Evolutionary conservation across 2,113 vertebrate genomes (phyloP), one percentile per base, ranked within the genome.

Genomic region (Suricata suricatta): DNA sequence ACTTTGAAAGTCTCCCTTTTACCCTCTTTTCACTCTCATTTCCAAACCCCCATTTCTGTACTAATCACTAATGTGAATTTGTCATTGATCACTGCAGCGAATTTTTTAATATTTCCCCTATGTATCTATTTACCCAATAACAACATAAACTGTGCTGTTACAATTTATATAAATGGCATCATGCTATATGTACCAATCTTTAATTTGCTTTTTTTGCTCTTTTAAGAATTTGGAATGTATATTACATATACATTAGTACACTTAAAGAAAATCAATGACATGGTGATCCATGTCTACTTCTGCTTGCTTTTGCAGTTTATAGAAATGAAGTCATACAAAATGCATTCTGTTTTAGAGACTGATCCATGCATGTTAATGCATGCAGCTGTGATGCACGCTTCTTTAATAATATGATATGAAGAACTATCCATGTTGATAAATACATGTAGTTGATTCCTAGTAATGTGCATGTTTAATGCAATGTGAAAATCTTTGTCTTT

Each of bases 271-370:
- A 71, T 64, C 57, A 90, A 12, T 82, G 50, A 71, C 57, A 47
- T 71, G 66, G 9, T 23, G 35, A 54, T 7, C 0, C 50, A 82
- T 27, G 35, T 72, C 50, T 50, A 31, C 44, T 90, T 29, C 74
- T 21, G 23, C 60, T 80, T 66, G 60, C 25, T 38, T 82, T 63
- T 29, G 7, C 8, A 83, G n/a, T 60, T 60, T 63, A 63, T 17
- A 17, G 60, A 83, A 29, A 88, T 31, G 68, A 72, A 79, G n/a
- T 79, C 27, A 90, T 87, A 97, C 89, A 96, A 88, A 95, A 97
- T 96, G 60, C 76, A 69, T 41, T 91, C 63, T 69, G 33, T 29
- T 41, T 52, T 77, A 57, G 82, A 85, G 7, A 64, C 15, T 52
- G 31, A 38, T 35, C 66, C 5, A 41, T 54, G n/a, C 5, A 41